Evolutionary conservation across 1,140 invertebrate genomes (phyloP).

Genomic region (Drosophila miranda): DNA sequence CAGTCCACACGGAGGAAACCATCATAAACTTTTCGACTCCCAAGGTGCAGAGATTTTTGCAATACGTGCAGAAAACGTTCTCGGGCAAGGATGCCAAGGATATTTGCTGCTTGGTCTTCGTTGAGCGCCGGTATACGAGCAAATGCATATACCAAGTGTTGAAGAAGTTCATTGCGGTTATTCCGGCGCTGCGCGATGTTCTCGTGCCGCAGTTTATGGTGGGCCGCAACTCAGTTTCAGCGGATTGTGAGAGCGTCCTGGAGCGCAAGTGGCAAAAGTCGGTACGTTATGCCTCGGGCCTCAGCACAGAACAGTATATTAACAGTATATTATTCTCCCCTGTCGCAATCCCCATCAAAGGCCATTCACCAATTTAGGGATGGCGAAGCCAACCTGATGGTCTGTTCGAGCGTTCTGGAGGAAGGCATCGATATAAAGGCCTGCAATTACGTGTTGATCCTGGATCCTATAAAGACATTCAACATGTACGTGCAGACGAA

Average conservation of each 20-base stretch:
- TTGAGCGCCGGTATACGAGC: constrained; percentile 89
- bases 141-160: constrained; percentile 90
- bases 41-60: constrained; percentile 84
- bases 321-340: neutral
- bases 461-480: constrained; percentile 89
- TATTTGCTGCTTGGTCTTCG: constrained; percentile 92
- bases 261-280: constrained; percentile 83
- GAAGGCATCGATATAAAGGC: constrained; percentile 93
- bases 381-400: constrained; percentile 88
- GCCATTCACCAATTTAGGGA: constrained; percentile 83
- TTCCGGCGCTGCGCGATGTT: constrained; percentile 83
- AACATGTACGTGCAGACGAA: constrained; percentile 93
- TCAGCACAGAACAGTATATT: neutral
- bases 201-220: constrained; percentile 88
- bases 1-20: constrained; percentile 61
- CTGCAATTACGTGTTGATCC: constrained; percentile 90
- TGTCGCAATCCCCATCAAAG: constrained; percentile 21
- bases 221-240: constrained; percentile 83
- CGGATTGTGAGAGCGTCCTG: constrained; percentile 53
- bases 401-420: constrained; percentile 92
- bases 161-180: constrained; percentile 83
- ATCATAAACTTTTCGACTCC: constrained; percentile 84
- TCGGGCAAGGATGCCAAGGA: constrained; percentile 72
- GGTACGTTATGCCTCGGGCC: constrained; percentile 24
- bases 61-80: constrained; percentile 83